Conservation (phyloP, 2,113 vertebrate genomes). For the Procavia capensis region DNA sequence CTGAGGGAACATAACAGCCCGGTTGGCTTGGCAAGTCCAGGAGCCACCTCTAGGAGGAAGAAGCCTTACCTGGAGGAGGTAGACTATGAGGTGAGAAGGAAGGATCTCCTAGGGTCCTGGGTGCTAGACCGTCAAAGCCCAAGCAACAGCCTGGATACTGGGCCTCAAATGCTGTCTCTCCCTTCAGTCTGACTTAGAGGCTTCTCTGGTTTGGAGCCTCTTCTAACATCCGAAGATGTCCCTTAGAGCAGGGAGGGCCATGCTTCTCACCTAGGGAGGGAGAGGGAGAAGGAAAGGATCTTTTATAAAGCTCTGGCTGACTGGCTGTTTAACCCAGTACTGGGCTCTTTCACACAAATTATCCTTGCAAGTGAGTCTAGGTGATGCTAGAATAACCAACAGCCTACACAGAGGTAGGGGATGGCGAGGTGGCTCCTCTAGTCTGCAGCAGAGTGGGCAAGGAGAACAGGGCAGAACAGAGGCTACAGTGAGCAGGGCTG, state of each 20-base stretch:
- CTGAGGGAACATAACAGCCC: neutral
- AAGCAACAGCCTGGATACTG: neutral
- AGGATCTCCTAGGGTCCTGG: neutral
- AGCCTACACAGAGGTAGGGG: neutral
- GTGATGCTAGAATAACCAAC: neutral
- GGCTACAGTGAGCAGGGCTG: neutral
- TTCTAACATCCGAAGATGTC: neutral
- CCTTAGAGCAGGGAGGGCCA: neutral
- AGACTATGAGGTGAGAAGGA: neutral
- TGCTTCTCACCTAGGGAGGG: neutral
- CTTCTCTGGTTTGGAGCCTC: neutral
- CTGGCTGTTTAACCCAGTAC: accelerated
- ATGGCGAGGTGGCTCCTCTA: neutral
- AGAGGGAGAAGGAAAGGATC: neutral
- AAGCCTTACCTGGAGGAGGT: neutral
- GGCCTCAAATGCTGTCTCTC: neutral
- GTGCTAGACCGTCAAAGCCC: neutral
- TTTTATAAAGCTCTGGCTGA: neutral
- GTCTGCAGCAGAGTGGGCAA: neutral
- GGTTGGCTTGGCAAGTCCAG: neutral
- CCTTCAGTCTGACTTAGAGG: neutral
- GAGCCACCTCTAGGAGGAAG: neutral
- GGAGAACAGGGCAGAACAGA: neutral
- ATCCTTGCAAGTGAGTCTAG: neutral
- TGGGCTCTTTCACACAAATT: neutral